Evolutionary conservation across 2,888 invertebrate species (phyloP).

Genomic region (Serripes groenlandicus): DNA sequence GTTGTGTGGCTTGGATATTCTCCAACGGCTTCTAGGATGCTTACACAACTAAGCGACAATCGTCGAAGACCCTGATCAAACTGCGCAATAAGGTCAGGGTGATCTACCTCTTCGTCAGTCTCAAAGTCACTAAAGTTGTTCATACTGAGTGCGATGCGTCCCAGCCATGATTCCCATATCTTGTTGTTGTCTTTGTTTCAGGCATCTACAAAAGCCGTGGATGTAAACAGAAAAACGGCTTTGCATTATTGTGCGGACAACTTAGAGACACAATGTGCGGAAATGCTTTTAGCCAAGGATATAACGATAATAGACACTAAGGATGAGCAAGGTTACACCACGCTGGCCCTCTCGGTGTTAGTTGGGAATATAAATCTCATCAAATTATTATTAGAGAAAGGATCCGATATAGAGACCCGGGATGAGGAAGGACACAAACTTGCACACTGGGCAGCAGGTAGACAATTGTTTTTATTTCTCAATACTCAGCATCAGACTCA

Average conservation of each 20-base stretch:
- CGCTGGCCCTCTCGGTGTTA: slow-evolving; percentile 95
- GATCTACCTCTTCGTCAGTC: no score
- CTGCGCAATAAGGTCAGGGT: no score
- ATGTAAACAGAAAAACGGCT: slow-evolving; percentile 89
- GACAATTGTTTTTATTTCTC: no score
- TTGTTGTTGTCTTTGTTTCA: slow-evolving; percentile 39
- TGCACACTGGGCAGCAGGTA: slow-evolving; percentile 99
- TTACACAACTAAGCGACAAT: no score
- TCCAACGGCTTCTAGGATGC: no score
- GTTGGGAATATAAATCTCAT: slow-evolving; percentile 86
- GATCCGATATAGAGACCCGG: slow-evolving; percentile 95
- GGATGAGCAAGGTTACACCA: slow-evolving; percentile 96
- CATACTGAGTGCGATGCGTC: no score
- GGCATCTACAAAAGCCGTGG: slow-evolving; percentile 71
- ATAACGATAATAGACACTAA: slow-evolving; percentile 88
- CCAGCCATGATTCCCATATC: no score
- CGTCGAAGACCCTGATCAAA: no score
- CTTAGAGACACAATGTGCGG: slow-evolving; percentile 90
- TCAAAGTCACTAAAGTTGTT: no score
- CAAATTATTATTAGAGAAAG: slow-evolving; percentile 94
- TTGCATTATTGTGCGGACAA: slow-evolving; percentile 96
- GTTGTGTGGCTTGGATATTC: no score
- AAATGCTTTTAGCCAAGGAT: slow-evolving; percentile 91
- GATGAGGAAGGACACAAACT: slow-evolving; percentile 98
- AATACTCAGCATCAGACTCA: no score